These are phyloP conservation scores for Mohoua ochrocephala DNA, from an alignment of 2,113 vertebrate species.

Conservation along the genomic window DNA sequence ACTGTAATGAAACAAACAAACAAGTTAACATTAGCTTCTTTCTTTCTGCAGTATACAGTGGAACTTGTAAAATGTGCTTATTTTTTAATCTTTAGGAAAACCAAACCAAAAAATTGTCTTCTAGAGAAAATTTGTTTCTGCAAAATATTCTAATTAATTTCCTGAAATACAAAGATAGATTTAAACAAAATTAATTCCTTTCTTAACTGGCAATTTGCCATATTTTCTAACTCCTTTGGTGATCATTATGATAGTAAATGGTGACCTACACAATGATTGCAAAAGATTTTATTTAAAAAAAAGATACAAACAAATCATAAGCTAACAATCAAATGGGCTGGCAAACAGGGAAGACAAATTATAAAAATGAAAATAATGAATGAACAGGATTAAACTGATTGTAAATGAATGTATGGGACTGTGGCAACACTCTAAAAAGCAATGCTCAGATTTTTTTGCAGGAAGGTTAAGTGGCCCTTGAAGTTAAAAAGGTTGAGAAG, in stretches of 20 bases:
- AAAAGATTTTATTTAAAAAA: background rate
- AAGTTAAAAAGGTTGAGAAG: background rate
- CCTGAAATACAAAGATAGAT: background rate
- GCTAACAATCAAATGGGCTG: background rate
- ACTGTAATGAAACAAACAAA: background rate
- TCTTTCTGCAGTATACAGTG: background rate
- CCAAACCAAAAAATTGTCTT: background rate
- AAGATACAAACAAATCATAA: background rate
- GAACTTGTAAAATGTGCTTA: background rate
- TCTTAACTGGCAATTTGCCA: background rate
- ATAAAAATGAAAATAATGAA: background rate
- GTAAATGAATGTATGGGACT: background rate
- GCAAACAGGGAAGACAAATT: background rate
- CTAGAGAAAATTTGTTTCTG: background rate
- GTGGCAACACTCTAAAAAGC: background rate
- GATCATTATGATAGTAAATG: background rate
- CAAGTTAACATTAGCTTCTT: background rate
- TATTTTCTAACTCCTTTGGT: background rate
- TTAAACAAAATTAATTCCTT: background rate
- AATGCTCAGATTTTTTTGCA: background rate
- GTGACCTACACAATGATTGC: background rate
- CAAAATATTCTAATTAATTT: background rate
- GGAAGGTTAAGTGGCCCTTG: background rate
- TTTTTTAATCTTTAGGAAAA: background rate
- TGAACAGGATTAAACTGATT: background rate